These are phyloP conservation scores for Pelosia muscerda DNA, from an alignment of 2,888 invertebrate species.

Conservation along the genomic window DNA sequence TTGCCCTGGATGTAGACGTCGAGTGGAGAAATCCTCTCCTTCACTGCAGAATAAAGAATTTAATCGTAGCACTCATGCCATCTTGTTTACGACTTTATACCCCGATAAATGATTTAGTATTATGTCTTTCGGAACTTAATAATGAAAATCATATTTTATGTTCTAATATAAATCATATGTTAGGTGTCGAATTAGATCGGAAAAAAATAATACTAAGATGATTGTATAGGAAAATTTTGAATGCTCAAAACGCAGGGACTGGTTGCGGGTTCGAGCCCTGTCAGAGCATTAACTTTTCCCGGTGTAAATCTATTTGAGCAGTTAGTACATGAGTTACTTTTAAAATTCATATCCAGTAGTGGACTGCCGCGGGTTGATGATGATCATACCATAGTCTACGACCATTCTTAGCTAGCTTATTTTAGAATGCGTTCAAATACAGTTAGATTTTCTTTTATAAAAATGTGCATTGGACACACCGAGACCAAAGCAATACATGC, in stretches of 20 bases:
- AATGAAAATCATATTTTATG: slow-evolving; percentile 34
- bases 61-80: slow-evolving; percentile 68
- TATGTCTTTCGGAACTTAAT: slow-evolving; percentile 29
- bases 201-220: too few species aligned
- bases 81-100: slow-evolving; percentile 68
- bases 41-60: slow-evolving; percentile 68
- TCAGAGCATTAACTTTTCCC: too few species aligned
- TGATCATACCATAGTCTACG: background rate
- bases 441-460: background rate
- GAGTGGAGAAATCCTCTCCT: slow-evolving; percentile 64
- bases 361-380: too few species aligned
- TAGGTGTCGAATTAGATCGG: too few species aligned
- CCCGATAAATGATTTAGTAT: slow-evolving; percentile 41
- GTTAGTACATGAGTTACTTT: too few species aligned
- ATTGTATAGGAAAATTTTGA: too few species aligned
- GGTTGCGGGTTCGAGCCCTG: too few species aligned
- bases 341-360: too few species aligned
- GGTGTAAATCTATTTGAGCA: too few species aligned
- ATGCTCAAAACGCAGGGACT: too few species aligned
- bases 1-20: slow-evolving; percentile 75
- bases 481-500: background rate
- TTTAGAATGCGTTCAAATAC: background rate
- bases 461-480: background rate
- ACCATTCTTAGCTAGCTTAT: background rate
- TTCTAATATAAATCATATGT: background rate